Evolutionary conservation across 1,140 invertebrate genomes (phyloP), one percentile per base, ranked within the genome.

Genomic region (Vanessa atalanta): DNA sequence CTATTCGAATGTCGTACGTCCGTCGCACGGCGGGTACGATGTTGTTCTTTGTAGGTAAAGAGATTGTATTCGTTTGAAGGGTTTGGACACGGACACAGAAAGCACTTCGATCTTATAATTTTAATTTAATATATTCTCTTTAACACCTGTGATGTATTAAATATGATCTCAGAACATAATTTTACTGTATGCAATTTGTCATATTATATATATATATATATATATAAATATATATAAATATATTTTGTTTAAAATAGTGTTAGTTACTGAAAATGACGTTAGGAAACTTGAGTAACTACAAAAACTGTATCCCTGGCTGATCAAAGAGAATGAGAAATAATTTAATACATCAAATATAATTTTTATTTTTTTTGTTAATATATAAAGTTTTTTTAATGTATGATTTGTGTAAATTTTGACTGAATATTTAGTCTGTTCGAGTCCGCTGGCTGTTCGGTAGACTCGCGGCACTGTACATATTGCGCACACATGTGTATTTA

Each of bases 81-180:
- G 14, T 50, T 63, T 63, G 55, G 20, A 70, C 60, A 50, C 7
- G 13, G 43, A 70, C 60, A 65, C 50, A 51, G 72, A 72, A 72
- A 26, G 31, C 64, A 61, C 65, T 65, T 66, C 73, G 73, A 67
- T 73, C 63, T 61, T 64, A 73, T 87, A 86, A 87, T 87, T 84
- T 83, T 85, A 87, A 86, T 85, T 84, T 86, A 84, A 83, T 80
- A 82, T 85, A 85, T 80, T 89, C 83, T 91, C 79, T 87, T 82
- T 88, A 87, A 91, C 89, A 90, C 89, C 91, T 93, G 91, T 93
- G 91, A 93, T 93, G 89, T 93, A 92, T 93, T 92, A 92, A 93
- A 92, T 93, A 93, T 93, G 92, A 93, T 93, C 92, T 93, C 92
- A 90, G 83, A 90, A 88, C 85, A 89, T 92, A 90, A 93, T 93